These are phyloP conservation scores for Montipora cactus DNA, from an alignment of 64 coral and sea anemone species.

Conservation along the genomic window DNA sequence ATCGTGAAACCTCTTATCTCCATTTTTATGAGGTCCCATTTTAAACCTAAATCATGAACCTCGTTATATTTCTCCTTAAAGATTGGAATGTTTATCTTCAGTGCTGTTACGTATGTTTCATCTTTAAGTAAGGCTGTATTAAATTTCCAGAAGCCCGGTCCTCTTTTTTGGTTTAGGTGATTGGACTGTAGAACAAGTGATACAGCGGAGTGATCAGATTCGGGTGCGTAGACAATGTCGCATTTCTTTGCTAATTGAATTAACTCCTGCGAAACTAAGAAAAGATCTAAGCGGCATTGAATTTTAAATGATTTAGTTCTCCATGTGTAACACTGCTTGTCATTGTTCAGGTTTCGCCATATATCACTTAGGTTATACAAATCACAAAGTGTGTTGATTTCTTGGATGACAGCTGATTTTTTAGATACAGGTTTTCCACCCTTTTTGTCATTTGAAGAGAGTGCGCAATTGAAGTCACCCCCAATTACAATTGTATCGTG, in stretches of 20 bases:
- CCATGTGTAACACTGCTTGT: slow-evolving; percentile 7
- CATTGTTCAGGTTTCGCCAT: not conserved
- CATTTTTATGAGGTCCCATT: slow-evolving; percentile 27
- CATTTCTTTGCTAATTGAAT: not conserved
- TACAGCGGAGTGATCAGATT: slow-evolving; percentile 6
- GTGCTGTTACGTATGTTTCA: not conserved
- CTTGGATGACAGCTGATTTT: not conserved
- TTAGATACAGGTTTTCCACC: not conserved
- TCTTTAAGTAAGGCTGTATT: slow-evolving; percentile 22
- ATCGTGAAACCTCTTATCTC: not conserved
- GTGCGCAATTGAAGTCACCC: too few relatives aligned
- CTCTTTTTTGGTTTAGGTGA: not conserved
- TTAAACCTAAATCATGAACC: not conserved
- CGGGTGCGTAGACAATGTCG: not conserved
- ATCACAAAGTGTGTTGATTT: not conserved
- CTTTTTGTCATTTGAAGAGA: too few relatives aligned
- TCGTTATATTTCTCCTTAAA: not conserved
- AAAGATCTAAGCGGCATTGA: slow-evolving; percentile 16
- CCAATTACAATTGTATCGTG: too few relatives aligned
- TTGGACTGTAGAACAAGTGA: not conserved
- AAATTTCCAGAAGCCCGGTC: slow-evolving; percentile 54
- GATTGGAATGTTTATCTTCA: not conserved
- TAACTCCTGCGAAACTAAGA: not conserved
- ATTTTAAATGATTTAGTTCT: slow-evolving; percentile 15
- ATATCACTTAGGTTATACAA: not conserved